Conservation (phyloP, 2,113 vertebrate species). For the Morone saxatilis region DNA sequence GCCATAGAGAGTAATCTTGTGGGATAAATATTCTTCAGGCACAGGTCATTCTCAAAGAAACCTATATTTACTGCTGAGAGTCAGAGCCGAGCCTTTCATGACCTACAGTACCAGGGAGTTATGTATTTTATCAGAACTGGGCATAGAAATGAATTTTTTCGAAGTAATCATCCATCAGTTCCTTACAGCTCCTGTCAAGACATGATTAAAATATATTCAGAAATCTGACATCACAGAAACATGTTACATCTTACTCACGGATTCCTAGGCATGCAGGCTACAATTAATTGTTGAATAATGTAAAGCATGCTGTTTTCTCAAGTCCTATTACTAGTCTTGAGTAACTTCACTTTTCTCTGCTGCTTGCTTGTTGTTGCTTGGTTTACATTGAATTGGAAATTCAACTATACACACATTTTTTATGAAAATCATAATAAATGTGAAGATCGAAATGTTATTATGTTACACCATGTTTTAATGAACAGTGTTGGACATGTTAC, state of each 20-base stretch:
- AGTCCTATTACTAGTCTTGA: slow-evolving; percentile 2
- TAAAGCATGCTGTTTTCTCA: slow-evolving; percentile 32
- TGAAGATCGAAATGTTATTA: neutral
- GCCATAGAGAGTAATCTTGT: slow-evolving; percentile 57
- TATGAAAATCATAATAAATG: neutral
- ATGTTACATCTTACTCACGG: neutral
- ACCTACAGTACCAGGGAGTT: slow-evolving; percentile 36
- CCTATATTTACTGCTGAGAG: slow-evolving; percentile 29
- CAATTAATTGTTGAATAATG: slow-evolving; percentile 19
- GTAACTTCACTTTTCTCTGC: neutral
- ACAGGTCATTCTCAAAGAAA: slow-evolving; percentile 34
- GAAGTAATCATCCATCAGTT: slow-evolving; percentile 17
- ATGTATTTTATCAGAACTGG: slow-evolving; percentile 1
- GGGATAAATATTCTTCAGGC: slow-evolving; percentile 75
- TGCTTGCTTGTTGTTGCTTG: neutral
- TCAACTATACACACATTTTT: neutral
- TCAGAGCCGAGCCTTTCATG: slow-evolving; percentile 33
- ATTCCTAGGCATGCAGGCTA: slow-evolving; percentile 32
- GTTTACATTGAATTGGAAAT: neutral
- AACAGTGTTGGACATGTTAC: too few relatives aligned
- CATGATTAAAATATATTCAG: slow-evolving; percentile 15
- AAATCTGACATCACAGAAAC: slow-evolving; percentile 26
- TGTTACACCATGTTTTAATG: neutral
- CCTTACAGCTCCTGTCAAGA: slow-evolving; percentile 12
- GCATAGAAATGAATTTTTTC: slow-evolving; percentile 16